Evolutionary conservation across 1,140 invertebrate genomes (phyloP), one percentile per base, ranked within the genome.

Genomic region (Drosophila sturtevanti): DNA sequence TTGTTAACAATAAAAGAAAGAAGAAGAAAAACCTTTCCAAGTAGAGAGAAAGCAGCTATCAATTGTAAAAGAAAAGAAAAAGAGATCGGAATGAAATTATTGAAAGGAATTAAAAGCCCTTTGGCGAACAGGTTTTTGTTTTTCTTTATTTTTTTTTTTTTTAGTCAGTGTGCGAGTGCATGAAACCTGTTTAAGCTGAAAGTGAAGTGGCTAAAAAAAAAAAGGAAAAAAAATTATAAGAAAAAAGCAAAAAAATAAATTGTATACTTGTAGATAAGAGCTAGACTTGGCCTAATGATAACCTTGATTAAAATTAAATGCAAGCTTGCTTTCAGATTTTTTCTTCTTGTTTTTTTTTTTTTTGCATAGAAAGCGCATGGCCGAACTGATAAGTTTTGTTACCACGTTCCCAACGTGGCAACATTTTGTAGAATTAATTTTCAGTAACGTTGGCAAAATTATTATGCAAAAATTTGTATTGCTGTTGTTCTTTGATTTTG

Each of bases 181-280:
- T 61, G 52, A 85, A 87, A 87, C 81, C n/a, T 58, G 81, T 86
- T 87, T 86, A 61, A 54, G 54, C 31, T 74, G 81, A 86, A 86
- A 86, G 81, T 86, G 81, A 86, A 86, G 81, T 82, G 82, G 82
- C 71, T 21, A 41, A 22, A 56, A 22, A 24, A 37, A 16, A n/a
- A 38, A 12, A 11, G n/a, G 38, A 27, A 59, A 48, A 48, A 48
- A 21, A 21, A 2, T 9, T 9, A 9, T 4, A 48, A 48, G 16
- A 11, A 48, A 48, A 48, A 48, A 18, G 0, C 6, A 41, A 9
- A 9, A 48, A 21, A 48, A 18, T 48, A 48, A 48, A 21, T 16
- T 48, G 16, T 48, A 16, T 48, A 16, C 16, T 48, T 0, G 56
- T 67, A 67, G 77, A 85, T 85, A 85, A 80, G 55, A 67, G 63